A percentile compares a stretch with the other conserved stretches of the same genome.
These are phyloP conservation scores for Drosophila recens DNA, from an alignment of 2,888 invertebrate species.

Conservation along the genomic window DNA sequence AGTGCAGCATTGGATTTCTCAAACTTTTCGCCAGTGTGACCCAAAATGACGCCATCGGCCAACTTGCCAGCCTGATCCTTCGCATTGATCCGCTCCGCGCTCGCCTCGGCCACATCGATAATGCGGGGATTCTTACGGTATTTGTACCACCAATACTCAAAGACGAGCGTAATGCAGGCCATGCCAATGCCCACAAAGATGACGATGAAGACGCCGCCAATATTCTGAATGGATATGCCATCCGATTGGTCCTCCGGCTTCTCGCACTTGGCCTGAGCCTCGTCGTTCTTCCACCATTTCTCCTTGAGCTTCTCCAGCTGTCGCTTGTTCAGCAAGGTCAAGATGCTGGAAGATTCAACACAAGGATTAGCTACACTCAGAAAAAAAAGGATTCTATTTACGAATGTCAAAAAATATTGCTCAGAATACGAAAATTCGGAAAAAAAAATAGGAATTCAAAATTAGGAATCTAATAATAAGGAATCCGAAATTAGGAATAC, in stretches of 20 bases:
- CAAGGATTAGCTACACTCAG: no score
- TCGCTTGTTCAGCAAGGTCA: conserved; percentile 96
- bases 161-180: conserved; percentile 94
- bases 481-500: no score
- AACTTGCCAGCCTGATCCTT: conserved; percentile 76
- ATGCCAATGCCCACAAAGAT: conserved; percentile 97
- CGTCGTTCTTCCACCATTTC: conserved; percentile 97
- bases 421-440: no score
- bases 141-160: conserved; percentile 98
- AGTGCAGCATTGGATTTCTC: conserved; percentile 82
- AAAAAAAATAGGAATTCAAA: no score
- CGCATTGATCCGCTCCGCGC: conserved; percentile 34
- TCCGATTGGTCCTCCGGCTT: conserved; percentile 97
- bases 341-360: conserved; percentile 88
- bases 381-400: no score
- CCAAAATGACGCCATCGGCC: conserved; percentile 81
- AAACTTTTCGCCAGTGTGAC: conserved; percentile 81
- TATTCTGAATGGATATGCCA: conserved; percentile 98
- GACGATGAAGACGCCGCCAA: conserved; percentile 98
- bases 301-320: conserved; percentile 97
- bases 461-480: no score
- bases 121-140: conserved; percentile 89
- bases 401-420: no score
- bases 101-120: conserved; percentile 88
- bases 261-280: conserved; percentile 91